These are phyloP conservation scores for Helogale parvula DNA, from an alignment of 2,113 vertebrate genomes.

Conservation along the genomic window DNA sequence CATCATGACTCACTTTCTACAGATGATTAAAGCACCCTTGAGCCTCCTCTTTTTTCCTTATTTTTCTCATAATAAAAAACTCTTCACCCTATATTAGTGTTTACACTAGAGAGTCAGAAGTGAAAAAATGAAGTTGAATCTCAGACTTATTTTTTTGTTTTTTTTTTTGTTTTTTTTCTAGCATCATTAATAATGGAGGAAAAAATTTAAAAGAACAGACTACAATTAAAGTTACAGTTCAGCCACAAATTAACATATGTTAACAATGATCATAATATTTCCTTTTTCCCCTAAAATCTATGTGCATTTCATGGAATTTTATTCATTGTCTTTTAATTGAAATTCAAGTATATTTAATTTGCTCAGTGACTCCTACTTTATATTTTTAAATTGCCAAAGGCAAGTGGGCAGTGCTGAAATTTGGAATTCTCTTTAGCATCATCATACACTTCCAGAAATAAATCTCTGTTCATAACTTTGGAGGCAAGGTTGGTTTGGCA, in stretches of 20 bases:
- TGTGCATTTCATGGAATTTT: background rate
- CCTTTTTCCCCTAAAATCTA: background rate
- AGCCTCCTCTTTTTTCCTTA: background rate
- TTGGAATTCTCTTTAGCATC: background rate
- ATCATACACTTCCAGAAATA: background rate
- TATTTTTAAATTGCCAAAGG: background rate
- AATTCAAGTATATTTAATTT: conserved; percentile 31
- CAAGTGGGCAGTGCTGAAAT: background rate
- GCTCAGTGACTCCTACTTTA: background rate
- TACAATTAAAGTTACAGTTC: background rate
- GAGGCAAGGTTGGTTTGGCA: background rate
- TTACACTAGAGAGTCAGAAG: background rate
- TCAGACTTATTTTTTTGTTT: background rate
- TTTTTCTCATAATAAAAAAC: background rate
- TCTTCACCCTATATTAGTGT: background rate
- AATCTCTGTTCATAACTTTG: background rate
- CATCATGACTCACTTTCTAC: background rate
- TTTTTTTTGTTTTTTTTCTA: background rate
- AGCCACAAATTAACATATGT: background rate
- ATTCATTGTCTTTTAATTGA: background rate
- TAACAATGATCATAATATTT: background rate
- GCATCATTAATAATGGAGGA: background rate
- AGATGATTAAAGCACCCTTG: background rate
- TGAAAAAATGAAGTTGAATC: background rate
- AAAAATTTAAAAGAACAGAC: background rate